A percentile compares a stretch with the other conserved stretches of the same genome.
These are phyloP conservation scores for Tanypteryx hageni DNA, from an alignment of 2,888 invertebrate genomes.

Conservation along the genomic window DNA sequence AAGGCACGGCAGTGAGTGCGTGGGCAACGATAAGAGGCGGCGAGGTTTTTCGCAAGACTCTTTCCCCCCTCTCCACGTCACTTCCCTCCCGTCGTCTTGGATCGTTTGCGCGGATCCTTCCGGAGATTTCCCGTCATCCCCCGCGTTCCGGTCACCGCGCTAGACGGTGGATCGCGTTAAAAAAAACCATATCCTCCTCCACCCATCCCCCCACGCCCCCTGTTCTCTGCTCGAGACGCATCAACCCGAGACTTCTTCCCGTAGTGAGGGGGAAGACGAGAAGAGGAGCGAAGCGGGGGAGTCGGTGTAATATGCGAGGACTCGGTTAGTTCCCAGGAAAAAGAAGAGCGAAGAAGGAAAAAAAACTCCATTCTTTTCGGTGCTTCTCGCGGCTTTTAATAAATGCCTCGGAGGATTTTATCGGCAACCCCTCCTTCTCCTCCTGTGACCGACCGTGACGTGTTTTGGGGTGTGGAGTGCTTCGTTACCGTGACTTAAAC, in stretches of 20 bases:
- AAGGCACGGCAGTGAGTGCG: not conserved
- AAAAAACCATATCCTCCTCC: not conserved
- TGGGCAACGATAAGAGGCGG: not conserved
- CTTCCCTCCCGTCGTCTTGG: not conserved
- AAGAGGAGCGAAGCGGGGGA: no score
- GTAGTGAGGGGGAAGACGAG: not conserved
- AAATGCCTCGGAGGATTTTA: not conserved
- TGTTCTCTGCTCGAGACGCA: not conserved
- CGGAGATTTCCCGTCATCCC: not conserved
- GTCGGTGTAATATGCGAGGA: not conserved
- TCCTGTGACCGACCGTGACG: conserved; percentile 44
- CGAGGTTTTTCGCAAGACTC: not conserved
- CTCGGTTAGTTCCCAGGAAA: not conserved
- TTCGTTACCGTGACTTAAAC: not conserved
- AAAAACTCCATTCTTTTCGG: not conserved
- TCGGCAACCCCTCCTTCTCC: not conserved
- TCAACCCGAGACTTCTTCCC: not conserved
- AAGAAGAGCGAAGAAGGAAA: not conserved
- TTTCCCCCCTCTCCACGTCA: not conserved
- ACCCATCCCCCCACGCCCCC: no score
- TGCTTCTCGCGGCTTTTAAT: not conserved
- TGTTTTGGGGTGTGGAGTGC: not conserved
- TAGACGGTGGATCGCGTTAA: not conserved
- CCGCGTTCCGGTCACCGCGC: conserved; percentile 19
- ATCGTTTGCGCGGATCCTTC: not conserved